Percentiles rank a stretch among this genome's conserved stretches.
Conservation (phyloP, 2,888 invertebrate genomes). For the Axea sp. region DNA sequence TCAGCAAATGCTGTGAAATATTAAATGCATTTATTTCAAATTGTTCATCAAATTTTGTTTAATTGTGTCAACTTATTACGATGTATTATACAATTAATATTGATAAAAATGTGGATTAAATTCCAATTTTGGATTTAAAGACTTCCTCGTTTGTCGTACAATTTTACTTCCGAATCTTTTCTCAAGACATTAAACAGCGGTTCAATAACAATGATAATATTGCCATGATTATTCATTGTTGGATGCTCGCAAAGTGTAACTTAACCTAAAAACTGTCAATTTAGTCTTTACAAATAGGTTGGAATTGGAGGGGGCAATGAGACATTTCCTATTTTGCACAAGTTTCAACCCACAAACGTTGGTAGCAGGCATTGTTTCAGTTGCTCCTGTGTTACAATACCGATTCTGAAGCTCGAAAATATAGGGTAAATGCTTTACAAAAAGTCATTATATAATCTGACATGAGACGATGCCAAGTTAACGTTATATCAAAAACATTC, state of each 20-base stretch:
- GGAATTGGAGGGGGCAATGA: constrained; percentile 28
- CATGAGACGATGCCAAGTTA: not conserved
- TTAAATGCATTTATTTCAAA: too few relatives aligned
- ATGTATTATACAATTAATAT: too few relatives aligned
- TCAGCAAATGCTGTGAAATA: too few relatives aligned
- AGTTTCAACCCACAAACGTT: constrained; percentile 37
- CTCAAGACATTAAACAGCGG: too few relatives aligned
- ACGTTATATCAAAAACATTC: constrained; percentile 1
- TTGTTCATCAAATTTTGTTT: too few relatives aligned
- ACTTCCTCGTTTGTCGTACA: too few relatives aligned
- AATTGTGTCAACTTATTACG: too few relatives aligned
- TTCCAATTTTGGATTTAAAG: too few relatives aligned
- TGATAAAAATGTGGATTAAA: too few relatives aligned
- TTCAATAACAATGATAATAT: constrained; percentile 30
- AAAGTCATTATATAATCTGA: constrained; percentile 23
- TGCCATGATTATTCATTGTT: constrained; percentile 29
- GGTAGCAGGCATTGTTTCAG: constrained; percentile 17
- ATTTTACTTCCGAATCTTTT: too few relatives aligned
- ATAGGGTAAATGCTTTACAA: constrained; percentile 13
- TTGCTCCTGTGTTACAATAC: constrained; percentile 20
- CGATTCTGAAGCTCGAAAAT: constrained; percentile 15
- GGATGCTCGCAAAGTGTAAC: constrained; percentile 4
- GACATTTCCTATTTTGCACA: constrained; percentile 40
- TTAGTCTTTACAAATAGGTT: constrained; percentile 34
- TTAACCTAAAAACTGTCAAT: constrained; percentile 35